Evolutionary conservation across 2,888 invertebrate genomes (phyloP).

Genomic region (Drosophila quasianomalipes): DNA sequence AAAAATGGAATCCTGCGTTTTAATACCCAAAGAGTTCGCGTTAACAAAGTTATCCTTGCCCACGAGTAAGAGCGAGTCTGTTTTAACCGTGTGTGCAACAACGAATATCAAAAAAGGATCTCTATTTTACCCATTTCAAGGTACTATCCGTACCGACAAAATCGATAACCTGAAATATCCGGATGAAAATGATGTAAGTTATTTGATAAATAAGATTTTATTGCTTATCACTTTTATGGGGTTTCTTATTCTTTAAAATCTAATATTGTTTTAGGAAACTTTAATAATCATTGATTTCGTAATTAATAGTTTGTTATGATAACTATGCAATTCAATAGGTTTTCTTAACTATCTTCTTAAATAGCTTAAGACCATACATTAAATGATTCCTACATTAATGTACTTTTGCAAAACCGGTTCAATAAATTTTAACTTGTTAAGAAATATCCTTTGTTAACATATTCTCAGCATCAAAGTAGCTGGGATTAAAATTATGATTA

Average conservation of each 20-base stretch:
- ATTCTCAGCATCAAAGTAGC: background rate
- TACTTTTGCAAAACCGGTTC: background rate
- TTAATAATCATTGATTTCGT: no score
- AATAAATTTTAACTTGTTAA: background rate
- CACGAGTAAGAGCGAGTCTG: slow-evolving; percentile 86
- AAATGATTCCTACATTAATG: background rate
- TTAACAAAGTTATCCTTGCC: slow-evolving; percentile 88
- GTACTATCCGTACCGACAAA: slow-evolving; percentile 95
- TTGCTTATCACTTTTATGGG: background rate
- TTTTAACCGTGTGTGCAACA: slow-evolving; percentile 94
- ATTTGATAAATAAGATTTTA: background rate
- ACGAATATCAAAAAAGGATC: slow-evolving; percentile 92
- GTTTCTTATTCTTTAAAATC: background rate
- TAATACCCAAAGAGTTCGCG: slow-evolving; percentile 96
- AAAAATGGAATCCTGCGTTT: slow-evolving; percentile 95
- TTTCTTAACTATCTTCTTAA: background rate
- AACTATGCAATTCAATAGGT: background rate
- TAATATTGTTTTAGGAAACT: background rate
- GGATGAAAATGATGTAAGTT: slow-evolving; percentile 95
- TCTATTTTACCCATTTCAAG: slow-evolving; percentile 95
- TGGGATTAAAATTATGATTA: background rate
- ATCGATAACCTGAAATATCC: slow-evolving; percentile 94
- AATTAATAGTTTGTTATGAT: background rate
- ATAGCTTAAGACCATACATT: background rate
- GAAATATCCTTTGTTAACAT: background rate